Percentiles rank a stretch among this genome's conserved stretches.
phyloP scores from a whole-genome alignment of 1,140 invertebrate genomes.

The Probaryconus sp. region DNA sequence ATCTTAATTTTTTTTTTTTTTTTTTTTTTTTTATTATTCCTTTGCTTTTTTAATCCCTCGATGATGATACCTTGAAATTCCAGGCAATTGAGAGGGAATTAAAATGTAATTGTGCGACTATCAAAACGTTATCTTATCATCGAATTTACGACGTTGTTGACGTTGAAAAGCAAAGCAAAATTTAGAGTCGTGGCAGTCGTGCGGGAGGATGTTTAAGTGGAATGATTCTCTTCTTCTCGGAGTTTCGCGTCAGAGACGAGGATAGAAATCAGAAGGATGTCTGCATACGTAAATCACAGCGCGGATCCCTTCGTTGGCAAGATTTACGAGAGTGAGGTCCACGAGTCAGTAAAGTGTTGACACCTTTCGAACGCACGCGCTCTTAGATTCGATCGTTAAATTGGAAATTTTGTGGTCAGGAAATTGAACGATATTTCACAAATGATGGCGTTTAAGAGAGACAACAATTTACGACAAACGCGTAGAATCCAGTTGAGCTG shows the following conservation, averaged over 20 bases:
- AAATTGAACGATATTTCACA: conserved; percentile 39
- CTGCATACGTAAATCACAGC: conserved; percentile 45
- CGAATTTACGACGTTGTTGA: too few relatives aligned
- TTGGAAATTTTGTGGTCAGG: conserved; percentile 42
- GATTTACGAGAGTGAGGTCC: conserved; percentile 59
- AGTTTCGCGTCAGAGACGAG: background rate
- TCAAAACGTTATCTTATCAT: too few relatives aligned
- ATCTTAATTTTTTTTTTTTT: too few relatives aligned
- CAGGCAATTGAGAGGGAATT: too few relatives aligned
- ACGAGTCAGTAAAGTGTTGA: conserved; percentile 58
- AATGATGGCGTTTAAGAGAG: conserved; percentile 2
- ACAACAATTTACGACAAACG: conserved; percentile 35
- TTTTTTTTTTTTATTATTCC: too few relatives aligned
- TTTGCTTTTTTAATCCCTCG: too few relatives aligned
- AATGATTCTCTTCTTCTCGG: too few relatives aligned
- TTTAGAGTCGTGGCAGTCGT: too few relatives aligned
- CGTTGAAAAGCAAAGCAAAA: too few relatives aligned
- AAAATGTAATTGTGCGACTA: too few relatives aligned
- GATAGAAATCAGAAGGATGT: conserved; percentile 34
- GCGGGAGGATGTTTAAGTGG: too few relatives aligned
- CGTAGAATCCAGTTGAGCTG: conserved; percentile 4
- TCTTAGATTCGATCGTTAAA: conserved; percentile 61
- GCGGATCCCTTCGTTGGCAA: conserved; percentile 49
- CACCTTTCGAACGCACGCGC: conserved; percentile 52
- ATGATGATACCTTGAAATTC: too few relatives aligned